These are phyloP conservation scores for Cecropterus lyciades DNA, from an alignment of 1,140 invertebrate genomes.

Conservation along the genomic window DNA sequence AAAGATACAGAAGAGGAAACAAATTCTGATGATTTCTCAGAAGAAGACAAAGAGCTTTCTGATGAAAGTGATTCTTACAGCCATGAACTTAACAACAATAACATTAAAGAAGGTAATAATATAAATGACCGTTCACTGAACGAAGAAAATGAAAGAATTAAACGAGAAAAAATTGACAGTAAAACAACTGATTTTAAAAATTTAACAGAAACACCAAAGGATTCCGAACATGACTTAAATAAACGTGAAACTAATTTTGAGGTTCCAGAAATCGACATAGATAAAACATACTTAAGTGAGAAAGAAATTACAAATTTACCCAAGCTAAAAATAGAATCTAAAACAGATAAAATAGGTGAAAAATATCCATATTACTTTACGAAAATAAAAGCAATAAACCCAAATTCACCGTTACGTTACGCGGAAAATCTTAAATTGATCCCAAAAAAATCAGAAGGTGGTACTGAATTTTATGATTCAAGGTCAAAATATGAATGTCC, in stretches of 20 bases:
- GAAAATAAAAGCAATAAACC: slow-evolving; percentile 63
- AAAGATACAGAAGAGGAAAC: slow-evolving; percentile 61
- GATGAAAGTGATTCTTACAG: slow-evolving; percentile 39
- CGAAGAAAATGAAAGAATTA: slow-evolving; percentile 31
- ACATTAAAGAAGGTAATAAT: slow-evolving; percentile 35
- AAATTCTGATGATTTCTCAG: slow-evolving; percentile 65
- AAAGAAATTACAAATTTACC: slow-evolving; percentile 51
- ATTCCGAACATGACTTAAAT: slow-evolving; percentile 53
- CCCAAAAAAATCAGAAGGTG: slow-evolving; percentile 83
- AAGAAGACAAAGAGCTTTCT: slow-evolving; percentile 54
- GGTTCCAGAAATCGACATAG: slow-evolving; percentile 59
- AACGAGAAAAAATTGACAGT: slow-evolving; percentile 40
- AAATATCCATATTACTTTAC: slow-evolving; percentile 85
- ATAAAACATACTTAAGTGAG: slow-evolving; percentile 52
- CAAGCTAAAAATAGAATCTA: slow-evolving; percentile 45
- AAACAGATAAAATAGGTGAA: slow-evolving; percentile 35
- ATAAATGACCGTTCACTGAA: slow-evolving; percentile 4
- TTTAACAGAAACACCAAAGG: slow-evolving; percentile 15
- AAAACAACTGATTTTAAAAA: slow-evolving; percentile 1
- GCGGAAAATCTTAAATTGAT: slow-evolving; percentile 85
- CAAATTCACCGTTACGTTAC: slow-evolving; percentile 85
- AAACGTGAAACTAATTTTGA: slow-evolving; percentile 57
- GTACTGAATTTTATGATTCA: slow-evolving; percentile 86
- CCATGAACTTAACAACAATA: slow-evolving; percentile 38
- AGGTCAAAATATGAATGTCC: slow-evolving; percentile 75